Conservation (phyloP, 2,113 vertebrate species). For the Lepus americanus region DNA sequence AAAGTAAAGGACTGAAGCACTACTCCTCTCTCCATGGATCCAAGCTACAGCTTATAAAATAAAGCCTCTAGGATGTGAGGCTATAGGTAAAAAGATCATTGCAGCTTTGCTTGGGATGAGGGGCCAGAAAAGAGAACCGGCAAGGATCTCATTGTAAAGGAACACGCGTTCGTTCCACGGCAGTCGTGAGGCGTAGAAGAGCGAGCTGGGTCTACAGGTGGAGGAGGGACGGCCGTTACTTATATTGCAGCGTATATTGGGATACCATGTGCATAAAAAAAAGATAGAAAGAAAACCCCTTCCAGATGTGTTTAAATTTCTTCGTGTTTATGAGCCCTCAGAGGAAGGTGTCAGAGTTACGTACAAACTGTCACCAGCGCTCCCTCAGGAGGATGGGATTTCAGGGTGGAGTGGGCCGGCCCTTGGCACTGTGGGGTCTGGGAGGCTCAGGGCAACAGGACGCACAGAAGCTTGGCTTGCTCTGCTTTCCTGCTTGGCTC, state of each 20-base stretch:
- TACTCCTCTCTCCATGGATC: slow-evolving; percentile 20
- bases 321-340: neutral
- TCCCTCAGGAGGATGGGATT: neutral
- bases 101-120: neutral
- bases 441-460: neutral
- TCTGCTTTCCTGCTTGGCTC: neutral
- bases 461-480: neutral
- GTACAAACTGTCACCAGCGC: neutral
- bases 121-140: neutral
- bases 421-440: neutral
- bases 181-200: neutral
- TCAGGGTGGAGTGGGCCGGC: neutral
- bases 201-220: neutral
- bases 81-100: neutral
- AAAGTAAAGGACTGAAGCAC: neutral
- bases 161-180: neutral
- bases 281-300: neutral
- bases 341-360: neutral
- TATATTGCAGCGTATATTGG: neutral
- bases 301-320: neutral
- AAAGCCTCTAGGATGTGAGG: neutral
- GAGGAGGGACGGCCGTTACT: neutral
- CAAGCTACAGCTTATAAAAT: neutral
- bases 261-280: neutral
- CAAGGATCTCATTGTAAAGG: neutral